Base-by-base conservation (phyloP, 37 sponge, comb jelly and placozoan species). In the Chondrilla cf. caribensis region DNA sequence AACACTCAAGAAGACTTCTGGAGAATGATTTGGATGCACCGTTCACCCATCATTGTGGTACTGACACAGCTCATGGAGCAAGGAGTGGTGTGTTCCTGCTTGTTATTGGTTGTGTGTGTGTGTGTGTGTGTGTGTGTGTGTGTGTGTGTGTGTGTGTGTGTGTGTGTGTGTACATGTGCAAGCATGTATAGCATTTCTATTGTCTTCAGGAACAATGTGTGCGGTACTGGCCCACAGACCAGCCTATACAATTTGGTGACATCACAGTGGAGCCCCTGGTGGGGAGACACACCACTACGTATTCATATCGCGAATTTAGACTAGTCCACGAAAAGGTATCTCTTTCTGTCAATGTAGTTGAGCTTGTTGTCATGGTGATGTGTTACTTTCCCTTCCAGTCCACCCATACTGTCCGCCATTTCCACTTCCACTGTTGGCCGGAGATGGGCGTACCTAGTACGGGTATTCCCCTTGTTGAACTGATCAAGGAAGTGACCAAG, bases 371-470 rank as follows among this genome's bases (percentile, higher is more conserved):
- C 33, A 57, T 76, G 77, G 47, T 38, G 47, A 24, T 40, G 7
- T 32, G 1, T 39, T n/a, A 33, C 6, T 8, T 42, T 2, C 44
- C 14, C 26, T 37, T 43, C 28, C 77, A 90, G 89, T 25, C 78
- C 40, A 79, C 41, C 31, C 86, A 88, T 22, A 64, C 72, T 18
- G 86, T 96, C 7, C 64, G 86, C 7, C 95, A 92, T 54, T 97
- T 94, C 76, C 98, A 94, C 25, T 95, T 81, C 86, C 86, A 80
- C 33, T 58, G 80, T 31, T 97, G 95, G 93, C 93, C 98, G 11
- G 95, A 95, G 39, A 80, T 83, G 60, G 88, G 92, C 38, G 84
- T 87, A 17, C 93, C 95, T 39, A 42, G 72, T 19, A 44, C 88
- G n/a, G 84, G 86, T 33, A 38, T 79, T 32, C 38, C 85, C 62